phyloP scores from a whole-genome alignment of 2,113 vertebrate species.

The Alethe diademata region DNA sequence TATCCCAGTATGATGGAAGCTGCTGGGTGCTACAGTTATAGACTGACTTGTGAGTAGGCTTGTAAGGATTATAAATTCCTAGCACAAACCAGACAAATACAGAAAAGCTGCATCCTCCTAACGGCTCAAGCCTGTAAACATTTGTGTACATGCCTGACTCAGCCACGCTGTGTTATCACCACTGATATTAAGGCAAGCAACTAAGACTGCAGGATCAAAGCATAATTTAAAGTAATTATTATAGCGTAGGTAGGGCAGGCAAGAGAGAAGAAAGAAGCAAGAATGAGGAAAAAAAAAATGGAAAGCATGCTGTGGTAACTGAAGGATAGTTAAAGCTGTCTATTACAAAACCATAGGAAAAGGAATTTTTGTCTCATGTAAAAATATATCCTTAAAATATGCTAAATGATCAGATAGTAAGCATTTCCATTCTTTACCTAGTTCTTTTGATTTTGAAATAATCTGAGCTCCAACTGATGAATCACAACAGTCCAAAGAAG shows the following conservation, averaged over 20 bases:
- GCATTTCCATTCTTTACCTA: constrained; percentile 79
- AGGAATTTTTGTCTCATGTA: neutral
- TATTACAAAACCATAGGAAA: constrained; percentile 4
- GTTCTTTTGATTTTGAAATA: constrained; percentile 89
- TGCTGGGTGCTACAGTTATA: neutral
- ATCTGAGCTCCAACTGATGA: constrained; percentile 85
- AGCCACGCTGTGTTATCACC: neutral
- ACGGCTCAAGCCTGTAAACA: neutral
- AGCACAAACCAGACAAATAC: neutral
- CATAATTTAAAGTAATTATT: neutral
- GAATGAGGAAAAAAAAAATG: neutral
- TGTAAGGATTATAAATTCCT: neutral
- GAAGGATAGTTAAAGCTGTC: constrained; percentile 44
- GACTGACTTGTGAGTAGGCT: neutral
- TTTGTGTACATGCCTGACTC: neutral
- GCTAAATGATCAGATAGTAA: constrained; percentile 24
- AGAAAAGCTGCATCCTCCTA: neutral
- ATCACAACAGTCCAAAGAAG: constrained; percentile 85
- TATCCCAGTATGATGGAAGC: neutral
- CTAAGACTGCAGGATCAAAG: constrained; percentile 13
- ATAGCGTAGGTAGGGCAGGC: neutral
- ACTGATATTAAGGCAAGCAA: constrained; percentile 30
- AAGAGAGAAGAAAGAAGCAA: constrained; percentile 1
- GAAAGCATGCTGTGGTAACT: constrained; percentile 17
- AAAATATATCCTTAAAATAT: constrained; percentile 5